Percentiles rank a stretch among this genome's conserved stretches.
Evolutionary conservation across 2,113 vertebrate genomes (phyloP).

Genomic region (Elgaria multicarinata): DNA sequence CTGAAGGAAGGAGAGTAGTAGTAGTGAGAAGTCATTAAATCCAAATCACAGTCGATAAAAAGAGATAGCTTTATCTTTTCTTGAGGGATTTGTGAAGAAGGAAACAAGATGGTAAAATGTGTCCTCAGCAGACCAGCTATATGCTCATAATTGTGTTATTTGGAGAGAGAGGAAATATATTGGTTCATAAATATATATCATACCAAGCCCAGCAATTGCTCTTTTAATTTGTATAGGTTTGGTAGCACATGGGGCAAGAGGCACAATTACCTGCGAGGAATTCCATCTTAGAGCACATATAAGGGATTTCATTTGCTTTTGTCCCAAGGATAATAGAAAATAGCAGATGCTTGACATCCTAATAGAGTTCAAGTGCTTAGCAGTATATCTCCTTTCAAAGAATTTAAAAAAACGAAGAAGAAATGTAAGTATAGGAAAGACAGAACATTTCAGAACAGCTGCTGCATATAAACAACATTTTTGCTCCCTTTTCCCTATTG

Average conservation of each 20-base stretch:
- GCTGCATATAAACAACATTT: conserved; percentile 66
- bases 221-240: conserved; percentile 50
- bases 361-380: conserved; percentile 70
- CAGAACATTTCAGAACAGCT: conserved; percentile 54
- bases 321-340: conserved; percentile 63
- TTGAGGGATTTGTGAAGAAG: conserved; percentile 35
- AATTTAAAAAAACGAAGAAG: conserved; percentile 57
- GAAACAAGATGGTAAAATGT: conserved; percentile 49
- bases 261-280: conserved; percentile 44
- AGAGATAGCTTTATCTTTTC: conserved; percentile 46
- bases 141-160: conserved; percentile 41
- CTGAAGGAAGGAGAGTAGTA: conserved; percentile 41
- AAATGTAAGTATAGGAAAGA: conserved; percentile 42
- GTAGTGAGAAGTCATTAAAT: conserved; percentile 58
- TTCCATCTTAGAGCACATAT: conserved; percentile 40
- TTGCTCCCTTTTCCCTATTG: conserved; percentile 66
- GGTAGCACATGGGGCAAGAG: background rate
- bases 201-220: conserved; percentile 35
- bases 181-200: conserved; percentile 49
- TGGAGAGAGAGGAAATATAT: conserved; percentile 33
- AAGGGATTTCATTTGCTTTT: conserved; percentile 54
- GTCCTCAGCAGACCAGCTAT: conserved; percentile 44
- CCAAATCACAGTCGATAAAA: conserved; percentile 54
- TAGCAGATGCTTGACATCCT: conserved; percentile 65
- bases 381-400: conserved; percentile 54